phyloP scores from a whole-genome alignment of 2,113 vertebrate species.

The Apaloderma vittatum region DNA sequence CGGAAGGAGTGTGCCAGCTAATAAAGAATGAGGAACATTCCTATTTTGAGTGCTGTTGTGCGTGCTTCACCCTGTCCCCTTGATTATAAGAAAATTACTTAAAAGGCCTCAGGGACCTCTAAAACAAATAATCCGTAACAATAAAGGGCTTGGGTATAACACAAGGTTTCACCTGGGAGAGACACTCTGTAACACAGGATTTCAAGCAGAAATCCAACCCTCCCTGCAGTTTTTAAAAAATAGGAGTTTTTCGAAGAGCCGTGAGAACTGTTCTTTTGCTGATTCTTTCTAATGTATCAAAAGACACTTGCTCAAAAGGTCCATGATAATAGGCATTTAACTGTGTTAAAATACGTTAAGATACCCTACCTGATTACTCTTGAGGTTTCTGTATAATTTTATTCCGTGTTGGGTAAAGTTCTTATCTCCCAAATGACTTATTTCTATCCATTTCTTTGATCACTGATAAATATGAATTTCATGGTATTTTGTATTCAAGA shows the following conservation, averaged over 20 bases:
- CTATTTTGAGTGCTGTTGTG: neutral
- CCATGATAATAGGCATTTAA: neutral
- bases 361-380: neutral
- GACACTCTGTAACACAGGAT: neutral
- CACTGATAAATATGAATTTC: neutral
- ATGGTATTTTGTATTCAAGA: neutral
- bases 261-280: neutral
- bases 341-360: neutral
- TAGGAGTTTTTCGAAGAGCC: neutral
- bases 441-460: conserved; percentile 7
- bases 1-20: neutral
- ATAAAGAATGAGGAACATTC: neutral
- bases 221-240: neutral
- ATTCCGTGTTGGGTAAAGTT: neutral
- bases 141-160: neutral
- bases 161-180: neutral
- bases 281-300: neutral
- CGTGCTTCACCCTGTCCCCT: neutral
- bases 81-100: conserved; percentile 17
- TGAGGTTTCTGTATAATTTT: neutral
- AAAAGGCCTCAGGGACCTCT: neutral
- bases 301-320: neutral
- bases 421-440: neutral
- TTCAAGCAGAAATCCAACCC: neutral
- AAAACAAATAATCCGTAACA: neutral